Percentiles rank a stretch among this genome's conserved stretches.
phyloP scores from a whole-genome alignment of 2,888 invertebrate species.

The Diloba caeruleocephala region DNA sequence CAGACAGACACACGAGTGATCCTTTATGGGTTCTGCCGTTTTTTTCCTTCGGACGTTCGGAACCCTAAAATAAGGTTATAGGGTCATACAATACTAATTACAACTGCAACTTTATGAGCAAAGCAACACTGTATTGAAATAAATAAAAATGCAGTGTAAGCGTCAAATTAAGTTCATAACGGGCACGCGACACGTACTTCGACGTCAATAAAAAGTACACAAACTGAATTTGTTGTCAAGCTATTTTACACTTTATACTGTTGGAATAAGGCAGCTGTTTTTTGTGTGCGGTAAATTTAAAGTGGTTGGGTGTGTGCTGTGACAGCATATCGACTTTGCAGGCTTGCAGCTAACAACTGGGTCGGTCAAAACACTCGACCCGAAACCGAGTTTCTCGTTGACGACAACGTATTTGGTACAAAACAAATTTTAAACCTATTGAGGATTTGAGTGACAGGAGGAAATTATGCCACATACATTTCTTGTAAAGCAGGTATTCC shows the following conservation, averaged over 20 bases:
- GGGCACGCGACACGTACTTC: constrained; percentile 64
- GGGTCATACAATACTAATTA: constrained; percentile 60
- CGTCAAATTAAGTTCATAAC: constrained; percentile 69
- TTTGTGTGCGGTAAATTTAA: constrained; percentile 51
- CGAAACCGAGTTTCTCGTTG: constrained; percentile 64
- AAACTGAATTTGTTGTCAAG: constrained; percentile 42
- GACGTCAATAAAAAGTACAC: constrained; percentile 57
- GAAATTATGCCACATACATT: constrained; percentile 42
- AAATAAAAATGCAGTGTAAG: constrained; percentile 72
- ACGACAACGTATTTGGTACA: constrained; percentile 61
- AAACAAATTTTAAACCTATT: constrained; percentile 57
- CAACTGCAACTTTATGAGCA: constrained; percentile 67
- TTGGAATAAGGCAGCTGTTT: constrained; percentile 54
- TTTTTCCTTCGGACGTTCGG: too few species aligned
- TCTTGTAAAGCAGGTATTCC: constrained; percentile 23
- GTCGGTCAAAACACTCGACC: constrained; percentile 80
- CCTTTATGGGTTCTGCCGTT: too few species aligned
- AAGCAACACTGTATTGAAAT: constrained; percentile 67
- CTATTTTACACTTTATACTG: constrained; percentile 58
- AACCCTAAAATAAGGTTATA: constrained; percentile 66
- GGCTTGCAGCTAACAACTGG: constrained; percentile 69
- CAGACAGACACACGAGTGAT: too few species aligned
- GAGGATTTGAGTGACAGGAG: constrained; percentile 49
- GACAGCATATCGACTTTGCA: constrained; percentile 74
- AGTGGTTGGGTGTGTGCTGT: constrained; percentile 59